phyloP scores from a whole-genome alignment of 1,140 invertebrate genomes.

The Phymorhynchus buccinoides region DNA sequence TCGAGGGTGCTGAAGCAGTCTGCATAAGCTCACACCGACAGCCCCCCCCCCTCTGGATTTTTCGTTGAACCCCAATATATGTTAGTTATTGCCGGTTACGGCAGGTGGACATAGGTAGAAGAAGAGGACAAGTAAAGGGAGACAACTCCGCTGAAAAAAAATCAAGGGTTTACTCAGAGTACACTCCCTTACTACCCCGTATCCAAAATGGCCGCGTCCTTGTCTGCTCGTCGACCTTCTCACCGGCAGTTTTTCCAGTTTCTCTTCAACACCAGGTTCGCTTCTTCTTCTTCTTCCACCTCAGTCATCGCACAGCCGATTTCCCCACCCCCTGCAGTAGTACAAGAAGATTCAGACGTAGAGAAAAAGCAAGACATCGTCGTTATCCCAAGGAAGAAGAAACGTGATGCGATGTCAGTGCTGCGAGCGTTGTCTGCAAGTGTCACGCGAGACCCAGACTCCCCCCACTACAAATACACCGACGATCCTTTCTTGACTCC shows the following conservation, averaged over 20 bases:
- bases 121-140: no score
- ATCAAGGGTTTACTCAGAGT: not conserved
- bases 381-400: conserved; percentile 28
- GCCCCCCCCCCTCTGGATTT: no score
- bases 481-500: conserved; percentile 31
- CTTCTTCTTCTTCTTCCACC: not conserved
- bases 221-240: conserved; percentile 29
- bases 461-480: conserved; percentile 31
- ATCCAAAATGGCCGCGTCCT: conserved; percentile 37
- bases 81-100: no score
- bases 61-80: no score
- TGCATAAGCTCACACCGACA: no score
- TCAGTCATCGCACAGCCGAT: not conserved
- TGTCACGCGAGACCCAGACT: conserved; percentile 16
- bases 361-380: conserved; percentile 12
- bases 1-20: no score
- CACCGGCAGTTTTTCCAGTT: not conserved
- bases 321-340: not conserved
- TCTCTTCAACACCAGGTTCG: not conserved
- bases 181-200: not conserved
- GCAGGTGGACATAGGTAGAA: no score
- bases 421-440: conserved; percentile 26
- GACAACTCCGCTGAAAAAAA: no score
- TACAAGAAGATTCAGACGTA: not conserved
- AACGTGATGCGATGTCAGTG: conserved; percentile 9